These are phyloP conservation scores for Sebastiscus tertius DNA, from an alignment of 2,797 vertebrate genomes.

Conservation along the genomic window DNA sequence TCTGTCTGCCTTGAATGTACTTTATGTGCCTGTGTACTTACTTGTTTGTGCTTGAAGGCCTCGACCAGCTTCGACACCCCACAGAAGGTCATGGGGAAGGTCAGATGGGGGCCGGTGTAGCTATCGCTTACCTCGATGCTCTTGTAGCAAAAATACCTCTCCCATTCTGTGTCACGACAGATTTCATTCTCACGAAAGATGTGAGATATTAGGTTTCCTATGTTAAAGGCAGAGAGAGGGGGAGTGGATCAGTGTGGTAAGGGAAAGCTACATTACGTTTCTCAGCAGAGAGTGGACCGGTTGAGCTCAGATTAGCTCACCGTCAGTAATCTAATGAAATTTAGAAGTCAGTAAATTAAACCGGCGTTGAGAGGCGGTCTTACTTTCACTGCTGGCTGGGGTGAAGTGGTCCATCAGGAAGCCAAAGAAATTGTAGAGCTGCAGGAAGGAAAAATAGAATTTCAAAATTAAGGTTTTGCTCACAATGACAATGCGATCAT, in stretches of 20 bases:
- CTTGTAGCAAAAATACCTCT: slow-evolving; percentile 85
- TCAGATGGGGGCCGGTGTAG: slow-evolving; percentile 87
- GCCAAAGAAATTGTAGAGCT: slow-evolving; percentile 94
- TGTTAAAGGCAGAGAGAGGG: slow-evolving; percentile 20
- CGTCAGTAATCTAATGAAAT: slow-evolving; percentile 1
- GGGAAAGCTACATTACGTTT: not conserved
- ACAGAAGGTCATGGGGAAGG: slow-evolving; percentile 89
- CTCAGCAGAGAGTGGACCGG: not conserved
- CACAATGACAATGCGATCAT: not conserved
- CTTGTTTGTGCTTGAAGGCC: slow-evolving; percentile 92
- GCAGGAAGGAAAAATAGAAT: slow-evolving; percentile 1
- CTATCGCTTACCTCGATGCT: slow-evolving; percentile 84
- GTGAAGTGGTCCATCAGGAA: slow-evolving; percentile 93
- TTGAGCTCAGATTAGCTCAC: slow-evolving; percentile 13
- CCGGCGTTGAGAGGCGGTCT: slow-evolving; percentile 56
- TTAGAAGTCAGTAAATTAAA: not conserved
- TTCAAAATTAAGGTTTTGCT: not conserved
- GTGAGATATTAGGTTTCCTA: slow-evolving; percentile 90
- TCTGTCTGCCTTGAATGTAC: not conserved
- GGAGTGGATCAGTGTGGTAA: not conserved
- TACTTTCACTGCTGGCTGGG: slow-evolving; percentile 88
- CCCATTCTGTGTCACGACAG: slow-evolving; percentile 81
- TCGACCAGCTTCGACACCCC: slow-evolving; percentile 89
- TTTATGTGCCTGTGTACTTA: slow-evolving; percentile 70
- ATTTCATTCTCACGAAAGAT: slow-evolving; percentile 86